Conservation (phyloP, 2,113 vertebrate genomes). For the Cariama cristata region DNA sequence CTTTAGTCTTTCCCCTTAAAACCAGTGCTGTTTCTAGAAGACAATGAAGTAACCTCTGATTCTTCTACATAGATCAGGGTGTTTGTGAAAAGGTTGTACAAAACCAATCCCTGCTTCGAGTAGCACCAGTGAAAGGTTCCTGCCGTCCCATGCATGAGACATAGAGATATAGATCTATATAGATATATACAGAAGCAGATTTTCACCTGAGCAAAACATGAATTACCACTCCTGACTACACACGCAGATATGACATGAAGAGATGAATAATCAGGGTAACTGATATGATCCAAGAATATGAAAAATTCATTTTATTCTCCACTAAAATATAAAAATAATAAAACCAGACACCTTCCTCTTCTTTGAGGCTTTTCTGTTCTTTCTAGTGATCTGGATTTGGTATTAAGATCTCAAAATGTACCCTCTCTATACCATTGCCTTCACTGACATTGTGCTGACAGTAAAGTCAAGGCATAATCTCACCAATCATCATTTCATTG, state of each 20-base stretch:
- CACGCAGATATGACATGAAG: not conserved
- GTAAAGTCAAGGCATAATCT: slow-evolving; percentile 51
- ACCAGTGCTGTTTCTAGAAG: not conserved
- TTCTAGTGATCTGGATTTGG: not conserved
- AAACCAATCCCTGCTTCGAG: not conserved
- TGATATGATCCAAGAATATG: not conserved
- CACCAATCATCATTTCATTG: slow-evolving; percentile 58
- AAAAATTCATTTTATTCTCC: not conserved
- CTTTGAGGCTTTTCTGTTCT: not conserved
- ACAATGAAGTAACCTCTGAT: not conserved
- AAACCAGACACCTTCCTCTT: not conserved
- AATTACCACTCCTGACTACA: not conserved
- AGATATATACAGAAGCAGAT: not conserved
- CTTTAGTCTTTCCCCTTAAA: not conserved
- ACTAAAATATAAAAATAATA: slow-evolving; percentile 11
- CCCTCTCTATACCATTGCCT: not conserved
- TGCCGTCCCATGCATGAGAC: not conserved
- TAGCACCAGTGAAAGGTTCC: not conserved
- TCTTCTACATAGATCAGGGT: not conserved
- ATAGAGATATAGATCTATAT: fast-evolving
- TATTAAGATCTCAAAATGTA: not conserved
- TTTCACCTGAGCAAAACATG: slow-evolving; percentile 6
- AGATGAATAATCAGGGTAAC: slow-evolving; percentile 1
- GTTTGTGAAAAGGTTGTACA: not conserved
- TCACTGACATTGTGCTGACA: slow-evolving; percentile 51